A percentile compares a stretch with the other conserved stretches of the same genome.
These are phyloP conservation scores for Rhizomys pruinosus DNA, from an alignment of 2,113 vertebrate species.

Conservation along the genomic window DNA sequence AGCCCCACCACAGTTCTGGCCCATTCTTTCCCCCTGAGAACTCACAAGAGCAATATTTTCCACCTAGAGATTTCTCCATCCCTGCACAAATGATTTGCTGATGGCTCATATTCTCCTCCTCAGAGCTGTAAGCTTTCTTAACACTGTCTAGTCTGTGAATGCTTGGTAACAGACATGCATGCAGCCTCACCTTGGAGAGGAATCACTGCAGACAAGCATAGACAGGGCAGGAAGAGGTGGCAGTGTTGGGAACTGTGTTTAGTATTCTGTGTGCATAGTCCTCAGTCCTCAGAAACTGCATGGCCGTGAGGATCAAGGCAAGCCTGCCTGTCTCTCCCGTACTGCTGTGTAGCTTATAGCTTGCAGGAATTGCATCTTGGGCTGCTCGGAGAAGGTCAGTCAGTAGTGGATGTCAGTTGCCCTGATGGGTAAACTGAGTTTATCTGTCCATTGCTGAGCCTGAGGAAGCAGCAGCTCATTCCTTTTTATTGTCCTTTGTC, in stretches of 20 bases:
- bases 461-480: not conserved
- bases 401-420: not conserved
- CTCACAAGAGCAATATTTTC: constrained; percentile 32
- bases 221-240: constrained; percentile 37
- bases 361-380: not conserved
- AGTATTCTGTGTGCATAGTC: constrained; percentile 46
- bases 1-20: not conserved
- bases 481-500: not conserved
- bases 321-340: not conserved
- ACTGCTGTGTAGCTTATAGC: not conserved
- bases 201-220: not conserved
- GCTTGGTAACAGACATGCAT: not conserved
- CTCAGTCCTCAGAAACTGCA: not conserved
- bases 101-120: not conserved
- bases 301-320: not conserved
- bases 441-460: fast-evolving
- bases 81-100: not conserved
- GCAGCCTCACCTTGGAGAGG: not conserved
- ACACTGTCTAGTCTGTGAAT: not conserved
- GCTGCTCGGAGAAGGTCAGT: not conserved
- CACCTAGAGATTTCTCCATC: not conserved
- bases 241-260: not conserved
- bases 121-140: not conserved
- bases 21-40: not conserved
- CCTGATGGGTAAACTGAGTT: not conserved